phyloP scores from a whole-genome alignment of 2,888 invertebrate genomes.

The Dasypolia templi region DNA sequence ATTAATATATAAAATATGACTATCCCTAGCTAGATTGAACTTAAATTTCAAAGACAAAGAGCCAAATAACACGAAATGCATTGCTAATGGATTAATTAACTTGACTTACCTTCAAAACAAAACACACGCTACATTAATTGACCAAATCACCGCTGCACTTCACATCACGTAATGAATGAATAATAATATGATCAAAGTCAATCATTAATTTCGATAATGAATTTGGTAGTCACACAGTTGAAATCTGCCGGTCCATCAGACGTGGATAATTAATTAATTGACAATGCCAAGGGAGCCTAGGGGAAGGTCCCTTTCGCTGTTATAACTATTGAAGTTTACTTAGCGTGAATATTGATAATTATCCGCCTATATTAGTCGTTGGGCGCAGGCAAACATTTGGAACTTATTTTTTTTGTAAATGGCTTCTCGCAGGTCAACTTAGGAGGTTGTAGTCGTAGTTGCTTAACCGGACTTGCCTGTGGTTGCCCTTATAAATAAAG shows the following conservation, averaged over 20 bases:
- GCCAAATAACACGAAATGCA: neutral
- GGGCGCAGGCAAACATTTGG: conserved; percentile 57
- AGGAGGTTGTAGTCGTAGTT: no score
- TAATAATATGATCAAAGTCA: conserved; percentile 74
- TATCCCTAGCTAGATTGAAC: neutral
- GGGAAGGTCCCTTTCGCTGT: conserved; percentile 45
- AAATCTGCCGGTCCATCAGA: conserved; percentile 72
- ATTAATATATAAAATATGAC: neutral
- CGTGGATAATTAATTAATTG: conserved; percentile 88
- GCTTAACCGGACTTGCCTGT: no score
- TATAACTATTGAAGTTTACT: conserved; percentile 69
- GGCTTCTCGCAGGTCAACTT: no score
- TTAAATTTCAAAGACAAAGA: conserved; percentile 7
- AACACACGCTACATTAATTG: conserved; percentile 11
- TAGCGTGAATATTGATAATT: conserved; percentile 73
- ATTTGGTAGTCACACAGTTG: conserved; percentile 73
- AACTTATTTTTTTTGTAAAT: no score
- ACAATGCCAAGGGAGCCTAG: conserved; percentile 75
- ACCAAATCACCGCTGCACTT: conserved; percentile 36
- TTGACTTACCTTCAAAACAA: neutral
- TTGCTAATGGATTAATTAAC: neutral
- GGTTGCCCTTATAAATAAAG: no score
- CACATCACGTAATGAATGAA: conserved; percentile 50
- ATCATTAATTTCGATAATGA: conserved; percentile 84
- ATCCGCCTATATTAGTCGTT: conserved; percentile 26